Percentiles rank a stretch among this genome's conserved stretches.
phyloP scores from a whole-genome alignment of 2,797 vertebrate genomes.

The Miichthys miiuy region DNA sequence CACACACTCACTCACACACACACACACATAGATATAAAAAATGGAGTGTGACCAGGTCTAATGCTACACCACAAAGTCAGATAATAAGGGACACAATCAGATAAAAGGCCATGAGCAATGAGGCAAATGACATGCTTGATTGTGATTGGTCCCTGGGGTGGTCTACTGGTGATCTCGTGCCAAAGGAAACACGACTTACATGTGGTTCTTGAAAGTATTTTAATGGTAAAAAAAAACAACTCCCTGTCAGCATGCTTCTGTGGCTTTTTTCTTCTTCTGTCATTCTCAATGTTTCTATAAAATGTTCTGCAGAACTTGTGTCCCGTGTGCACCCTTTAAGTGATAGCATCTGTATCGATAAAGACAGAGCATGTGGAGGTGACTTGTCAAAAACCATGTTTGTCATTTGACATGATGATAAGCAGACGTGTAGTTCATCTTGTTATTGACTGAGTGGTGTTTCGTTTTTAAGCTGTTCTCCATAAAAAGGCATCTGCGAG shows the following conservation, averaged over 20 bases:
- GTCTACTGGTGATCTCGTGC: slow-evolving; percentile 78
- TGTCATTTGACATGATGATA: slow-evolving; percentile 35
- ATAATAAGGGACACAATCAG: slow-evolving; percentile 91
- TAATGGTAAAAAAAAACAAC: slow-evolving; percentile 19
- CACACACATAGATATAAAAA: slow-evolving; percentile 40
- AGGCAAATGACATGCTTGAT: slow-evolving; percentile 85
- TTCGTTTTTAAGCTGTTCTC: slow-evolving; percentile 73
- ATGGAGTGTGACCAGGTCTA: slow-evolving; percentile 86
- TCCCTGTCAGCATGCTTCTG: neutral
- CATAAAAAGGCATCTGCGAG: slow-evolving; percentile 75
- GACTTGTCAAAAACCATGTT: slow-evolving; percentile 33
- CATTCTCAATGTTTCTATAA: neutral
- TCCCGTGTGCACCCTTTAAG: neutral
- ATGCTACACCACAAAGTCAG: slow-evolving; percentile 87
- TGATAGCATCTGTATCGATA: slow-evolving; percentile 35
- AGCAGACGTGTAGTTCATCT: slow-evolving; percentile 37
- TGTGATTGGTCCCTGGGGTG: slow-evolving; percentile 88
- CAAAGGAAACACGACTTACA: slow-evolving; percentile 43
- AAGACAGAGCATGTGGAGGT: slow-evolving; percentile 3
- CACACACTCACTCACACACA: slow-evolving; percentile 77
- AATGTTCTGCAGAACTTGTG: neutral
- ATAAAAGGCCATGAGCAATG: slow-evolving; percentile 92
- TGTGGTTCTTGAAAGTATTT: slow-evolving; percentile 20
- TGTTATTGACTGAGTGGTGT: slow-evolving; percentile 53
- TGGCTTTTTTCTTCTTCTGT: slow-evolving; percentile 22